phyloP scores from a whole-genome alignment of 2,888 invertebrate genomes.

The Tanytarsus gracilentus region DNA sequence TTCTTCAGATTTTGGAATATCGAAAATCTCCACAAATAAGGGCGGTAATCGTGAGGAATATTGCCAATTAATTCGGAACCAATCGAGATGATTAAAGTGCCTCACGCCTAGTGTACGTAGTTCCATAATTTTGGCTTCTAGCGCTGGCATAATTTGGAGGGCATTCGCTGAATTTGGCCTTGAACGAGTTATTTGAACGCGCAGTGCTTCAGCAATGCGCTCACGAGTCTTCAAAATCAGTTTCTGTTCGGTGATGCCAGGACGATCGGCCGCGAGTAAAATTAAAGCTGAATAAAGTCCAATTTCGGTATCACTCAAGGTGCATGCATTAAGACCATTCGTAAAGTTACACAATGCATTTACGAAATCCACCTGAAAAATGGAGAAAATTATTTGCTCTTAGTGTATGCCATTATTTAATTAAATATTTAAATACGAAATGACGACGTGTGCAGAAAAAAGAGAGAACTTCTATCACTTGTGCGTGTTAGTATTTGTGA shows the following conservation, averaged over 20 bases:
- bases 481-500: not conserved
- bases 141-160: conserved; percentile 43
- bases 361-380: conserved; percentile 70
- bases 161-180: conserved; percentile 41
- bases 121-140: conserved; percentile 60
- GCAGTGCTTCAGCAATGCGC: conserved; percentile 76
- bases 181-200: conserved; percentile 56
- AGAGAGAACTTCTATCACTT: not conserved
- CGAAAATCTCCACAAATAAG: conserved; percentile 92
- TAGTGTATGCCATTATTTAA: too few relatives aligned
- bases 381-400: conserved; percentile 31
- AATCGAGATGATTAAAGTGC: conserved; percentile 75
- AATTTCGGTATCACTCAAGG: conserved; percentile 80
- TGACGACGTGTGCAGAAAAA: not conserved
- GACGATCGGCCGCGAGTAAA: conserved; percentile 69
- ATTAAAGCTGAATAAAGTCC: conserved; percentile 82
- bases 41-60: conserved; percentile 71
- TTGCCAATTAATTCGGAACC: conserved; percentile 86
- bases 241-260: conserved; percentile 70
- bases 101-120: conserved; percentile 69
- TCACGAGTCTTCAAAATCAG: conserved; percentile 71
- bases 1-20: conserved; percentile 81
- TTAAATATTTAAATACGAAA: not conserved
- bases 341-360: conserved; percentile 73
- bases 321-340: conserved; percentile 61